phyloP scores from a whole-genome alignment of 2,113 vertebrate species.

The Myanophis thanlyinensis region DNA sequence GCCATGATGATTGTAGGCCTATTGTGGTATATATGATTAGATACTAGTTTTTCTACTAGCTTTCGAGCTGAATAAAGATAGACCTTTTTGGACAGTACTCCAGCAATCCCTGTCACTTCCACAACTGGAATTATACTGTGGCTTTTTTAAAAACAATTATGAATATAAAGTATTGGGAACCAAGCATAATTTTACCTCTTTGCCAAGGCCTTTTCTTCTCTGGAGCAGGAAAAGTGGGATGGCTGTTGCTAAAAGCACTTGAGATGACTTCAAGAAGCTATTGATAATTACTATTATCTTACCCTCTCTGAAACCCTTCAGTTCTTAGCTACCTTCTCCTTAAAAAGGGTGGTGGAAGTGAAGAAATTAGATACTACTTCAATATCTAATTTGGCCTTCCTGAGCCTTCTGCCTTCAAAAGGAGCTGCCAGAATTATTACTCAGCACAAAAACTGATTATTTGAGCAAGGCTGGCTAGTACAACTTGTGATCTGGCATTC shows the following conservation, averaged over 20 bases:
- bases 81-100: not conserved
- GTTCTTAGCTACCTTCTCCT: not conserved
- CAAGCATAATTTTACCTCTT: not conserved
- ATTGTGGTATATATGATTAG: not conserved
- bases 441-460: not conserved
- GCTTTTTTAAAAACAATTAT: not conserved
- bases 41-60: not conserved
- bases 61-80: not conserved
- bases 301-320: not conserved
- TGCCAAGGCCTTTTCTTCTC: not conserved
- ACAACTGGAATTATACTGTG: not conserved
- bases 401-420: not conserved
- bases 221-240: not conserved
- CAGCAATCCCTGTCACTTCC: not conserved
- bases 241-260: not conserved
- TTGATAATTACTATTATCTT: not conserved
- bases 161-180: not conserved
- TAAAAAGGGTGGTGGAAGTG: not conserved
- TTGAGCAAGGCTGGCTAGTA: not conserved
- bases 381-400: not conserved
- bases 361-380: not conserved
- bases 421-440: not conserved
- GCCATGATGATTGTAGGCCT: not conserved
- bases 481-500: not conserved
- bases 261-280: not conserved